Conservation (phyloP, 1,140 invertebrate species). For the Aphaenogaster floridana region DNA sequence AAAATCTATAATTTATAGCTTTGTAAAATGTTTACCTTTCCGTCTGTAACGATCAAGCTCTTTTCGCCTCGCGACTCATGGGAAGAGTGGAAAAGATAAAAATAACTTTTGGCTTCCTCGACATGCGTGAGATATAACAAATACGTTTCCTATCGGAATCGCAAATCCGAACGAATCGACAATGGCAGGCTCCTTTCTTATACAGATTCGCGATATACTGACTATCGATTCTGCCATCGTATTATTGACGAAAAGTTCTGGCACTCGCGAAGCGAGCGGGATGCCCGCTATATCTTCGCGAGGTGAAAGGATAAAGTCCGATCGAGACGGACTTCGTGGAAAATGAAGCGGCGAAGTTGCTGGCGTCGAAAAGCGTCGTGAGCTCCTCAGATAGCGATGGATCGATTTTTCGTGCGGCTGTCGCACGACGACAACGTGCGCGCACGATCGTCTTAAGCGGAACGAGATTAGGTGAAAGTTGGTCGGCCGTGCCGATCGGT, state of each 20-base stretch:
- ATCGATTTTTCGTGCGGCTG: slow-evolving; percentile 8
- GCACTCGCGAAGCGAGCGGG: background rate
- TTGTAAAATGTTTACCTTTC: slow-evolving; percentile 1
- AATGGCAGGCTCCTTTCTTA: background rate
- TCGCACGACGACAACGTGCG: background rate
- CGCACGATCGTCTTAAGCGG: slow-evolving; percentile 41
- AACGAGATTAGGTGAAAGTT: slow-evolving; percentile 71
- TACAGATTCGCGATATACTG: background rate
- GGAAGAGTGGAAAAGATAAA: background rate
- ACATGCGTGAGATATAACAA: background rate
- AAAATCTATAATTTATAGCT: background rate
- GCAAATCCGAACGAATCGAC: background rate
- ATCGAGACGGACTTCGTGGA: slow-evolving; percentile 26
- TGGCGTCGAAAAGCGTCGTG: background rate
- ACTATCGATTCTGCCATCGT: slow-evolving; percentile 35
- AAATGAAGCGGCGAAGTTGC: slow-evolving; percentile 40
- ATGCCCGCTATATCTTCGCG: slow-evolving; percentile 27
- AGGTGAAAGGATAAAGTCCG: slow-evolving; percentile 70
- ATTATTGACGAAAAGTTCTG: slow-evolving; percentile 42
- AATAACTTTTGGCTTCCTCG: background rate
- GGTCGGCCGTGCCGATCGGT: slow-evolving; percentile 58
- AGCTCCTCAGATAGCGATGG: background rate
- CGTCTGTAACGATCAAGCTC: too few relatives aligned
- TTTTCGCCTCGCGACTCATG: background rate
- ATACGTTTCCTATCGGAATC: slow-evolving; percentile 3